These are phyloP conservation scores for Sipha maydis DNA, from an alignment of 2,888 invertebrate genomes.

Conservation along the genomic window DNA sequence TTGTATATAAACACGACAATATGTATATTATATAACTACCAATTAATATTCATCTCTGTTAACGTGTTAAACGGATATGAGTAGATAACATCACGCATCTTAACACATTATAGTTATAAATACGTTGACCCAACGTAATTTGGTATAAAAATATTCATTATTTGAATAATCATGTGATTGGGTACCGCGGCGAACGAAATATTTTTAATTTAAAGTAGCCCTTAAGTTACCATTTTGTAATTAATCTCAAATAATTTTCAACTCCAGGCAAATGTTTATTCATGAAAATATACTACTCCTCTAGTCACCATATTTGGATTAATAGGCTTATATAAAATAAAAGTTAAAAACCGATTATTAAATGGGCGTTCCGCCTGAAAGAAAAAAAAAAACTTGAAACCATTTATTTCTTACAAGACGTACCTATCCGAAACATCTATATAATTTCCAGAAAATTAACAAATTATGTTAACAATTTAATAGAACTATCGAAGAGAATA, in stretches of 20 bases:
- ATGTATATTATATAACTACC: not conserved
- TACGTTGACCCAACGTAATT: not conserved
- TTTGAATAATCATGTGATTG: not conserved
- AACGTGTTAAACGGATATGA: not conserved
- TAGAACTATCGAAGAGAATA: too few species aligned
- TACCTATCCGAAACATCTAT: too few species aligned
- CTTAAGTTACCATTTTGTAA: conserved; percentile 3
- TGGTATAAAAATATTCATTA: not conserved
- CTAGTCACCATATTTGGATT: not conserved
- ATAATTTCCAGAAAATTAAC: too few species aligned
- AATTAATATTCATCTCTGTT: not conserved
- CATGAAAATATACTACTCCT: not conserved
- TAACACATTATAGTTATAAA: not conserved
- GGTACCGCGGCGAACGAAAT: not conserved
- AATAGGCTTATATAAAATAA: conserved; percentile 6
- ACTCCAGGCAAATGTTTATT: conserved; percentile 17
- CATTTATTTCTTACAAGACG: too few species aligned
- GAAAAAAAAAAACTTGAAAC: not conserved
- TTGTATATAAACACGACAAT: not conserved
- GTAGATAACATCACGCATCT: too few species aligned
- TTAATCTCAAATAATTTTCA: conserved; percentile 20
- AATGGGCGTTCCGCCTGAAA: conserved; percentile 25
- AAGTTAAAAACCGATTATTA: not conserved
- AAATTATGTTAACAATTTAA: too few species aligned
- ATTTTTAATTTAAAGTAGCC: conserved; percentile 38